Conservation (phyloP, 2,888 invertebrate species). For the Drosophila anceps region DNA sequence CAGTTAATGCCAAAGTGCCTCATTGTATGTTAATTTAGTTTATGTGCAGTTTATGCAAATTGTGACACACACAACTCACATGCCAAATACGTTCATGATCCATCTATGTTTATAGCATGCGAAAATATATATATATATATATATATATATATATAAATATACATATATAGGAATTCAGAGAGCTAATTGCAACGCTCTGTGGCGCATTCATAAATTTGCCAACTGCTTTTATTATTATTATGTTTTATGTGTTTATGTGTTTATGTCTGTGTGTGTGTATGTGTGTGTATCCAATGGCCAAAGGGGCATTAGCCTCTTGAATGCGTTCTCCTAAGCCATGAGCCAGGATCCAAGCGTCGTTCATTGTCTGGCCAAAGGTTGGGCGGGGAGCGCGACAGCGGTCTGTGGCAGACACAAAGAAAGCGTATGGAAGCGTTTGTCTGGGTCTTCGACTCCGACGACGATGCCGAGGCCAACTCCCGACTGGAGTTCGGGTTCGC, state of each 20-base stretch:
- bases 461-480: constrained; percentile 7
- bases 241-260: constrained; percentile 28
- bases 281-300: constrained; percentile 6
- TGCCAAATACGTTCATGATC: constrained; percentile 17
- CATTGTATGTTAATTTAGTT: constrained; percentile 72
- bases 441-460: constrained; percentile 45
- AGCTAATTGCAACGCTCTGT: constrained; percentile 50
- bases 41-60: constrained; percentile 69
- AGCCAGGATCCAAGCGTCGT: constrained; percentile 20
- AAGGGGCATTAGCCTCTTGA: constrained; percentile 28
- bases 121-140: constrained; percentile 19
- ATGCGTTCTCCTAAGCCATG: constrained; percentile 14
- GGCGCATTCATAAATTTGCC: constrained; percentile 33
- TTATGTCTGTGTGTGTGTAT: neutral
- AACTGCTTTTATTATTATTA: constrained; percentile 25
- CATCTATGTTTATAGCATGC: neutral
- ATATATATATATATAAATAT: too few species aligned
- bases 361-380: constrained; percentile 25
- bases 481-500: constrained; percentile 58
- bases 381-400: neutral
- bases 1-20: constrained; percentile 48
- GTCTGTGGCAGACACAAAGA: constrained; percentile 55
- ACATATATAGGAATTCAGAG: constrained; percentile 34
- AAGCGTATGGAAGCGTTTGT: constrained; percentile 17
- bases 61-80: constrained; percentile 21